Evolutionary conservation across 2,888 invertebrate species (phyloP), one percentile per base, ranked within the genome.

Genomic region (Lithophane leautieri): DNA sequence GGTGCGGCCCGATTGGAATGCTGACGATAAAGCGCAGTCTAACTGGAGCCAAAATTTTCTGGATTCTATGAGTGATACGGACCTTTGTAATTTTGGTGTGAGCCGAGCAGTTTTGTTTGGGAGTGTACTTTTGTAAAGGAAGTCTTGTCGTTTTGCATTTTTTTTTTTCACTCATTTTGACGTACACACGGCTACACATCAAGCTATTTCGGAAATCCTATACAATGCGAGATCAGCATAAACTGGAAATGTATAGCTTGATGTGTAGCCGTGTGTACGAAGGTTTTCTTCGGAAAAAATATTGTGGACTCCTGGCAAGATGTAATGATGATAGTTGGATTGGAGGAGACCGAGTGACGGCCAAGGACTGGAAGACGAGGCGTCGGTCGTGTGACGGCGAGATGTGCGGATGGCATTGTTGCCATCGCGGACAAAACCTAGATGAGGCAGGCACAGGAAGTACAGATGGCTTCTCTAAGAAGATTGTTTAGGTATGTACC

Each of bases 1-100:
- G 87, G 88, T 88, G 91, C 86, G 86, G 84, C 76, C 84, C 91
- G 92, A 94, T 93, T 93, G 92, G 90, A 90, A 93, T 89, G 85
- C 89, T 82, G 85, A 86, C 84, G 89, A 85, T 86, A 88, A 77
- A 89, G 87, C 84, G 67, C 79, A 83, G 65, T 83, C 88, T 89
- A 89, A 88, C 86, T 78, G 83, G 65, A 50, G 67, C 70, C 65
- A 79, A 73, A 60, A 63, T 82, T 75, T 73, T 73, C 52, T 22
- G 60, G 19, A 71, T 67, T 74, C 54, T 54, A 69, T 79, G 61
- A 75, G 19, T 62, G 61, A 72, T 62, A 52, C 28, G 19, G 19
- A 73, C 70, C 34, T 68, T 83, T 80, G 54, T 74, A 58, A 81
- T 73, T 60, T 75, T 61, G 61, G 70, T 47, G 40, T 61, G 40